Evolutionary conservation across 2,113 vertebrate species (phyloP).

Genomic region (Amazona guildingii): DNA sequence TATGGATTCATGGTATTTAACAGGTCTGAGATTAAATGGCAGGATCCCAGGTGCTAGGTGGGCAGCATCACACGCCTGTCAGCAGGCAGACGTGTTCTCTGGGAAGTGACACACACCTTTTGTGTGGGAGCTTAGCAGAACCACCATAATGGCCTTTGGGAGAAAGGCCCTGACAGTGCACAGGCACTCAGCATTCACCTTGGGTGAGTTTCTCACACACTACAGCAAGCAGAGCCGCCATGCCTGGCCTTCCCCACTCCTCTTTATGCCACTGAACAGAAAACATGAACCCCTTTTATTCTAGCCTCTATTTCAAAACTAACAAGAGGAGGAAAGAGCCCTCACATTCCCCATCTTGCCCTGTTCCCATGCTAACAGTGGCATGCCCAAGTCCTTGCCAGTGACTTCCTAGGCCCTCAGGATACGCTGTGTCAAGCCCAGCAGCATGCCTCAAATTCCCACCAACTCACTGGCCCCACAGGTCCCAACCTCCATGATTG

Average conservation of each 20-base stretch:
- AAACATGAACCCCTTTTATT: neutral
- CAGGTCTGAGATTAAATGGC: neutral
- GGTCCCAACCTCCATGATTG: neutral
- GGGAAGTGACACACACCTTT: neutral
- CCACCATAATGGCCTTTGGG: neutral
- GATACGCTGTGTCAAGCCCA: fast-evolving
- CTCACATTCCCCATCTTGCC: neutral
- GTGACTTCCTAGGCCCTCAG: neutral
- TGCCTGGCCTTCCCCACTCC: neutral
- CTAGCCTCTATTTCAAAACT: neutral
- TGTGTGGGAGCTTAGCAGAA: neutral
- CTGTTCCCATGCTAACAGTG: neutral
- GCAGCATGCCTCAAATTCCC: neutral
- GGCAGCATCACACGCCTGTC: neutral
- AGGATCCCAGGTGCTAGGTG: neutral
- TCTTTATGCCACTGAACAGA: neutral
- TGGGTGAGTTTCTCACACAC: neutral
- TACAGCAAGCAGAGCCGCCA: neutral
- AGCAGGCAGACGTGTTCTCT: neutral
- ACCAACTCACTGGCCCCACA: neutral
- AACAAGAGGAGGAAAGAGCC: neutral
- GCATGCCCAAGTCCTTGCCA: neutral
- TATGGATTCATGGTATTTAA: neutral
- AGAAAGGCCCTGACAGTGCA: neutral
- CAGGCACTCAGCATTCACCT: neutral